Base-by-base conservation (phyloP, 1,140 invertebrate genomes). In the Cydia splendana region DNA sequence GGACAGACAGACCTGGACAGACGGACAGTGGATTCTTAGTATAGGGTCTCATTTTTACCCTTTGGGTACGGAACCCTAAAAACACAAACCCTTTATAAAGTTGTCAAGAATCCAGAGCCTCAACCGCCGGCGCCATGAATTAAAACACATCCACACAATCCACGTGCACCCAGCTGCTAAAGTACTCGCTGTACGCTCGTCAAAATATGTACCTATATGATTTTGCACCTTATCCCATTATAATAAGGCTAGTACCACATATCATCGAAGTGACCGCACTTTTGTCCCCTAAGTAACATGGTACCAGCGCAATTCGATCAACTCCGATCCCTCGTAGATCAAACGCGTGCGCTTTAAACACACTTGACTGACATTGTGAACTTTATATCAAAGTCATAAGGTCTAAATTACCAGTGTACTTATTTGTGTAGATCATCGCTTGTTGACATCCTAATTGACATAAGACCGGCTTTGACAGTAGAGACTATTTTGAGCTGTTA, bases 371-470 rank as follows among this genome's bases (percentile, higher is more conserved):
- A n/a, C 38, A 34, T 9, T 28, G 6, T 45, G 18, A 20, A 20
- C 45, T n/a, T 62, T 62, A 24, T 10, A 0, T 1, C 57, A 62
- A 10, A 2, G 10, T 10, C 7, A 12, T 62, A 62, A 62, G 20
- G 57, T 24, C 9, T 12, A n/a, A 24, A 10, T 24, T 24, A 62
- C 18, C 10, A 30, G 0, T n/a, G 74, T 57, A 12, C 51, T 53
- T n/a, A 4, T 53, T 28, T 65, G 3, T 18, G n/a, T 28, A 30
- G 42, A 78, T 81, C 78, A 79, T 78, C 34, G 76, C 77, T 78
- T 80, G 78, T 83, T 81, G 77, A 79, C 78, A 75, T 74, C 75
- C 62, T 69, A 62, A 77, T 79, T 76, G 67, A 71, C 67, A 71
- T 67, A 10, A 18, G 69, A 65, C 20, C 34, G 57, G 62, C 74